Evolutionary conservation across 92 coral and sea anemone species (phyloP).

Genomic region (Zoanthus gigantus): DNA sequence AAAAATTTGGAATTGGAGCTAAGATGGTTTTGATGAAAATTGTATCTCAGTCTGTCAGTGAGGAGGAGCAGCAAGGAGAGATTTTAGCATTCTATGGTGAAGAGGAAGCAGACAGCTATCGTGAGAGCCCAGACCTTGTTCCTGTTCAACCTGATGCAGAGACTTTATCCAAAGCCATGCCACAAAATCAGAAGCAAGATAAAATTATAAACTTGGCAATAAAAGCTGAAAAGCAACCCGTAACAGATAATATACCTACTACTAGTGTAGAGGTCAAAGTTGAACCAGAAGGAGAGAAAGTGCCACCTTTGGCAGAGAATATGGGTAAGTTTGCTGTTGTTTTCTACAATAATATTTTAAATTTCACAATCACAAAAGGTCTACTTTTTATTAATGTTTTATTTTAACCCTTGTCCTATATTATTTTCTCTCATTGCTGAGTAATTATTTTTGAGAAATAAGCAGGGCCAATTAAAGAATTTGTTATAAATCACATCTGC

Average conservation of each 20-base stretch:
- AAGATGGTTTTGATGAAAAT: neutral
- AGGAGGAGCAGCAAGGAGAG: slow-evolving; percentile 42
- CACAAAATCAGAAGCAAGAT: neutral
- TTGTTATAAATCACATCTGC: too few relatives aligned
- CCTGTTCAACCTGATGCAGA: slow-evolving; percentile 14
- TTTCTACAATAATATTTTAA: too few relatives aligned
- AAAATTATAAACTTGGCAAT: slow-evolving; percentile 1
- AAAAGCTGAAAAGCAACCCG: neutral
- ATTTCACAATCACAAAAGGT: too few relatives aligned
- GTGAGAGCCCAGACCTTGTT: slow-evolving; percentile 30
- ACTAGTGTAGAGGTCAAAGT: neutral
- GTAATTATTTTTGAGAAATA: too few relatives aligned
- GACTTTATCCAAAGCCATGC: neutral
- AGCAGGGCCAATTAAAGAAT: too few relatives aligned
- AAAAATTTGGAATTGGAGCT: too few relatives aligned
- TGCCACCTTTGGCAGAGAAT: slow-evolving; percentile 42
- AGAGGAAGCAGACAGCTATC: slow-evolving; percentile 38
- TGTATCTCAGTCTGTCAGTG: slow-evolving; percentile 1
- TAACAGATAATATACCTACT: neutral
- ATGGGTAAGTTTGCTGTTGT: slow-evolving; percentile 19
- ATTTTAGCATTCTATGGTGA: slow-evolving; percentile 48
- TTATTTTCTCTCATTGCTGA: too few relatives aligned
- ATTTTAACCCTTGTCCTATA: too few relatives aligned
- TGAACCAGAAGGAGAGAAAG: slow-evolving; percentile 32
- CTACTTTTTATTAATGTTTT: too few relatives aligned